Evolutionary conservation across 2,888 invertebrate species (phyloP).

Genomic region (Limulus polyphemus): DNA sequence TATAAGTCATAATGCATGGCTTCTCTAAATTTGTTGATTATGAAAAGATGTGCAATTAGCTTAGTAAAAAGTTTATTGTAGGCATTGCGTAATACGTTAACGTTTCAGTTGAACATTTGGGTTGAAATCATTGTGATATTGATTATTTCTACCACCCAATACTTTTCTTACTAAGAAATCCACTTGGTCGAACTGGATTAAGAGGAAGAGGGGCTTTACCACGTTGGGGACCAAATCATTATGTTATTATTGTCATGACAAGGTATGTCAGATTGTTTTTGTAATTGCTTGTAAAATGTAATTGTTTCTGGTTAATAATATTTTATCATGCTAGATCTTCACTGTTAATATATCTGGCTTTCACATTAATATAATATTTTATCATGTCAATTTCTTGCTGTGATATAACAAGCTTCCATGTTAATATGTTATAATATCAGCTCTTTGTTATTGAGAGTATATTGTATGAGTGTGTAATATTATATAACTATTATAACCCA

Average conservation of each 20-base stretch:
- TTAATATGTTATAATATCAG: too few relatives aligned
- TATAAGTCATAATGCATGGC: too few relatives aligned
- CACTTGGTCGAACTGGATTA: conserved; percentile 36
- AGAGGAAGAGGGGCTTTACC: conserved; percentile 35
- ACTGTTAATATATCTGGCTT: neutral
- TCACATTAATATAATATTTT: neutral
- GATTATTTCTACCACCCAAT: neutral
- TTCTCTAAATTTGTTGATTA: too few relatives aligned
- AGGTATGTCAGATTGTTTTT: conserved; percentile 26
- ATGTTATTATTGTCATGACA: conserved; percentile 34
- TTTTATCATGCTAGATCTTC: neutral
- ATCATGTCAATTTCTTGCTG: neutral
- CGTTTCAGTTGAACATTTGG: too few relatives aligned
- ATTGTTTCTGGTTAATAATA: neutral
- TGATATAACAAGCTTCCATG: too few relatives aligned
- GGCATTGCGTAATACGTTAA: too few relatives aligned
- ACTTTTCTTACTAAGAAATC: conserved; percentile 31
- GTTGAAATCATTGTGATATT: neutral
- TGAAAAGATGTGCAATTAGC: too few relatives aligned
- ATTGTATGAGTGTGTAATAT: too few relatives aligned
- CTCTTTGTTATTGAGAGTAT: too few relatives aligned
- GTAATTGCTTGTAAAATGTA: neutral
- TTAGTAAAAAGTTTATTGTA: too few relatives aligned
- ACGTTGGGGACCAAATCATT: conserved; percentile 39
- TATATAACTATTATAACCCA: too few relatives aligned